Base-by-base conservation (phyloP, 2,797 vertebrate species). In the Meda fulgida region DNA sequence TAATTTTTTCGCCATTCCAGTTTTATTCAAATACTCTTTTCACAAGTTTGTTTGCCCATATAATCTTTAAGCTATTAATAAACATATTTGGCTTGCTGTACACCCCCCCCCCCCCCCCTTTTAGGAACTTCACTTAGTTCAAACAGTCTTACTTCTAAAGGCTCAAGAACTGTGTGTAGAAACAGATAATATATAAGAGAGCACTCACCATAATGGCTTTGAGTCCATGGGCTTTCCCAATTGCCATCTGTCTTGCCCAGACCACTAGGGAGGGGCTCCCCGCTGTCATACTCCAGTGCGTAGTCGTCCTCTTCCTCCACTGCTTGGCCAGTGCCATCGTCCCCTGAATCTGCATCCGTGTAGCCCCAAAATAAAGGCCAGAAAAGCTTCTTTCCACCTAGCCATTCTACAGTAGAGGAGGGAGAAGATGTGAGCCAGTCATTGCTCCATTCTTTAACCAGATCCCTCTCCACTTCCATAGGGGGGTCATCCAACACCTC, bases 331-430 rank as follows among this genome's bases (percentile, higher is more conserved):
- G 87, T 93, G 79, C 92, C 92, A 70, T 90, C 95, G 87, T 96
- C 94, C 0, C 92, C 85, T 0, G 93, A 94, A 58, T 97, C 96
- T 0, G 92, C 69, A 48, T 97, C 96, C 0, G 93, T 94, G 90
- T 97, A 97, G 86, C 96, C 95, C 97, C 96, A 97, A 91, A 98
- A 97, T 78, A 98, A 95, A 0, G 97, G 97, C 97, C 96, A 98
- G 92, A 97, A 97, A 78, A 97, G 92, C 88, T 97, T 96, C 89
- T 96, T 96, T 88, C 96, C 92, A 3, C 96, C 95, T 1, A 95
- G 69, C 96, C 96, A 97, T 69, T 96, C 94, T 3, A 96, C 93
- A 11, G 96, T 93, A 0, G 87, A 36, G 60, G 85, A 78, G 46
- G 87, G 38, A 48, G 75, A 84, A n/a, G 87, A 86, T 8, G 40